Conservation (phyloP, 2,888 invertebrate genomes). For the Linyphia triangularis region DNA sequence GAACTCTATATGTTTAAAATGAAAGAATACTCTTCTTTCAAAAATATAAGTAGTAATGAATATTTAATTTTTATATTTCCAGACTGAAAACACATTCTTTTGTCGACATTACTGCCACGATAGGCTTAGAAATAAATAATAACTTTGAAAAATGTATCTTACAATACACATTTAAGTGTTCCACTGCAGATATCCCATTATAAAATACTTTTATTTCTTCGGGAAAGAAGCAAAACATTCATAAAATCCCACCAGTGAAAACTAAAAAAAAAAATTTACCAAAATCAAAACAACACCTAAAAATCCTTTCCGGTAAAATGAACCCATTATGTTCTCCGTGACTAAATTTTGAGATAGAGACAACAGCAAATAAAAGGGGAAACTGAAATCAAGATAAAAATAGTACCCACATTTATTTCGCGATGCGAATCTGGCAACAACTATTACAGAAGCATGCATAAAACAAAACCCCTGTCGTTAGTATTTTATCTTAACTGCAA, state of each 20-base stretch:
- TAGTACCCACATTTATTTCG: background rate
- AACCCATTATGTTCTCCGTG: constrained; percentile 55
- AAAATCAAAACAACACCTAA: constrained; percentile 48
- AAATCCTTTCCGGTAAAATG: constrained; percentile 56
- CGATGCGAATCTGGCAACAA: constrained; percentile 44
- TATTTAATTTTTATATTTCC: background rate
- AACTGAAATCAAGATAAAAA: constrained; percentile 45
- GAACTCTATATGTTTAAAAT: background rate
- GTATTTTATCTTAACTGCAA: constrained; percentile 45
- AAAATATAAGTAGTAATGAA: background rate
- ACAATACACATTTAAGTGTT: background rate
- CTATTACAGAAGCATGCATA: background rate
- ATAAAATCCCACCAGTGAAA: constrained; percentile 33
- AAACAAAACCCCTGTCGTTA: background rate
- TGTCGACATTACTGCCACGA: background rate
- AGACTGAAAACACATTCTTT: background rate
- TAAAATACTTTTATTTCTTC: background rate
- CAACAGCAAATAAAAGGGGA: constrained; percentile 2
- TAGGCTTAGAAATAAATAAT: background rate
- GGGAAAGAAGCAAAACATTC: background rate
- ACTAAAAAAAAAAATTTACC: background rate
- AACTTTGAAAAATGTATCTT: background rate
- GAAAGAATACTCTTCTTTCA: background rate
- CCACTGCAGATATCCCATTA: background rate
- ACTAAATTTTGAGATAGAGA: constrained; percentile 52